Evolutionary conservation across 1,140 invertebrate genomes (phyloP), one percentile per base, ranked within the genome.

Genomic region (Eufriesea mexicana): DNA sequence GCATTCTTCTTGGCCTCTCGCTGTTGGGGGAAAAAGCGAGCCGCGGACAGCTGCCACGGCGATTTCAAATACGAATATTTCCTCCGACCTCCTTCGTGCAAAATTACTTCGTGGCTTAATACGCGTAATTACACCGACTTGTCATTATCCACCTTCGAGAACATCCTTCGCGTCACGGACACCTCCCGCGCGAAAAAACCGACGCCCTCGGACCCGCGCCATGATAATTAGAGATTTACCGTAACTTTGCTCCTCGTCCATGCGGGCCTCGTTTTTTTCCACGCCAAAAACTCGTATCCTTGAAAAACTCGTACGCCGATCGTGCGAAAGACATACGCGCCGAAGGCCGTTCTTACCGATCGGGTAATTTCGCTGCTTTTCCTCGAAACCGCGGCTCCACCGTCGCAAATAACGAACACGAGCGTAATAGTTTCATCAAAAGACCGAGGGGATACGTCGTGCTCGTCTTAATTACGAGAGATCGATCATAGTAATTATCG

Each of bases 201-300:
- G 64, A 84, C 62, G 72, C 59, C 66, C 42, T 74, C 55, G 79
- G 82, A 88, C 87, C 82, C 35, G 81, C 81, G 84, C 67, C 75
- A 85, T 74, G 89, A 85, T 91, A 91, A 92, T 91, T 91, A 91
- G 84, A 90, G 86, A 91, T 91, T 91, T 90, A 91, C 85, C 87
- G 87, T 90, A 91, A 89, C 91, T 90, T 86, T 81, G 76, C 66
- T 83, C 64, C 75, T 83, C 86, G 73, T 78, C 81, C 84, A 90
- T 91, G 87, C 84, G 87, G 88, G 79, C 78, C 64, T 70, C 54
- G 73, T 68, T 80, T 88, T 84, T 76, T 84, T 84, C 73, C 67
- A 66, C 66, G n/a, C 79, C 77, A 83, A 85, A 89, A 91, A 89
- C 78, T 12, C 23, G 18, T 5, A 23, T 42, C 54, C 35, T 59